Base-by-base conservation (phyloP, 2,888 invertebrate species). In the Euplagia quadripunctaria region DNA sequence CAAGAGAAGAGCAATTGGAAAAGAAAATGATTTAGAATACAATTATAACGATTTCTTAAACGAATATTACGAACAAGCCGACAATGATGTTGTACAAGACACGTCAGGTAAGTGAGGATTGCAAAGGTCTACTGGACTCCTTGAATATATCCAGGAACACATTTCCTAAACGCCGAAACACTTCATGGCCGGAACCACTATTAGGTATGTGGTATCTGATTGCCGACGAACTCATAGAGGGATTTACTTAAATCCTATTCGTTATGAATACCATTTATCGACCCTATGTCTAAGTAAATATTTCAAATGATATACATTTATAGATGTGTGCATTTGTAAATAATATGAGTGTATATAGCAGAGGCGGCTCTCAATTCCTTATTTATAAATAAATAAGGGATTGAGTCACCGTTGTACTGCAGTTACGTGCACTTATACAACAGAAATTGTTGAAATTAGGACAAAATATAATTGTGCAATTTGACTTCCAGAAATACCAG, bases 31-130 rank as follows among this genome's bases (percentile, higher is more conserved):
- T 41, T 52, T 72, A 7, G 72, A 64, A 63, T 84, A 84, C 71
- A 76, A 83, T 71, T 84, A 84, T 55, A 78, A 93, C 17, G 85
- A 85, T 65, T 90, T 96, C 64, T 87, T 94, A 75, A 85, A 88
- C 11, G 96, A 96, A 81, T 97, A 96, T 79, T 87, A 94, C 52
- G 88, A 89, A n/a, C 89, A 93, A 73, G 81, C 94, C 9, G 82
- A 88, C 64, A 81, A 88, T 51, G 87, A 89, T 67, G 86, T 88
- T 46, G 11, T 52, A 31, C 58, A 17, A 43, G 41, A 51, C 4
- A 41, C 46, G 17, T 64, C 69, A 64, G 75, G 72, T 75, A 14
- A 73, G 72, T 17, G 9, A 46, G 16, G 9, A 4, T 16, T 66
- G 31, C 20, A 58, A 55, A 20, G 31, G 5, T 61, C 61, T 31